Base-by-base conservation (phyloP, 2,797 vertebrate genomes). In the Enteromius trimaculatus region DNA sequence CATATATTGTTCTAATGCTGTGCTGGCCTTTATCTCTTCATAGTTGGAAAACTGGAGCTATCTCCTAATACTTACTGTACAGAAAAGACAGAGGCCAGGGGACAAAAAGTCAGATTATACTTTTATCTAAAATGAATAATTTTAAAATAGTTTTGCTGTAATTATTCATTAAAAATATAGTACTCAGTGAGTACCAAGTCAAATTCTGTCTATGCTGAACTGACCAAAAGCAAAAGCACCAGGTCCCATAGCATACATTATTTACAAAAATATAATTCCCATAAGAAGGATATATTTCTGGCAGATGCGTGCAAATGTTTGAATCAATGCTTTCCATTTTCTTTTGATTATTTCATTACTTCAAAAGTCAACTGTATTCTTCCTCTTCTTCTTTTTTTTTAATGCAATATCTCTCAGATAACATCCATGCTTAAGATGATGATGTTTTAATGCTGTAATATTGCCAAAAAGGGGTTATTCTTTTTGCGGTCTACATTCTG, bases 141-240 rank as follows among this genome's bases (percentile, higher is more conserved):
- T 71, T 80, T 23, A 17, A 44, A 80, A 44, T 19, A 58, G 79
- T 70, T 81, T 81, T 26, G 29, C 14, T 2, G 29, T 64, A 71
- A 72, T 81, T 72, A 64, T 11, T 64, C 29, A 0, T 34, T 81
- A 0, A 49, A 37, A 55, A 49, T 19, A 26, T 31, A 37, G 70
- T 60, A 13, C 23, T 58, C 11, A 44, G 10, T 23, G 26, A 44
- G 16, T n/a, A 68, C 21, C 64, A 37, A 23, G 31, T 23, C 13
- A 29, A 6, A 1, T 60, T 71, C 23, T n/a, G n/a, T 42, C 53
- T 60, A 17, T 68, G 5, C 39, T 31, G 37, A 37, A 26, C 14
- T 58, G 34, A 19, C 34, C 6, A 80, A 75, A 80, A 29, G 26
- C 0, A 16, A 72, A 72, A 49, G 11, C 37, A 31, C 13, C 23